These are phyloP conservation scores for Eucidaris tribuloides DNA, from an alignment of 35 echinoderm and acorn worm species.

Conservation along the genomic window DNA sequence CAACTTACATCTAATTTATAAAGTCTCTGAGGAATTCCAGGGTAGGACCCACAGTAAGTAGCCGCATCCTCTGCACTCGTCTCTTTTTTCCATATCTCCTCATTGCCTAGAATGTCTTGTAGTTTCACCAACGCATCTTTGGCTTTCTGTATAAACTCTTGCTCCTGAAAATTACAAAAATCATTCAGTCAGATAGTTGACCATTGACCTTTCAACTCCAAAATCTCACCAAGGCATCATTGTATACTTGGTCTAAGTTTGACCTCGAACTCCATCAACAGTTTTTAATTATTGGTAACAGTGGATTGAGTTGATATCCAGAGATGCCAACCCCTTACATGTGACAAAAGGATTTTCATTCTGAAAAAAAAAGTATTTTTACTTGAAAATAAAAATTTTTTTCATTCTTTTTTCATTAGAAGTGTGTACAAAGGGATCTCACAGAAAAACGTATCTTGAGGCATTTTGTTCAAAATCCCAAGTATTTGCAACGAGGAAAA, in stretches of 20 bases:
- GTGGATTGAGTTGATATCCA: not conserved
- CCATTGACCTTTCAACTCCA: too few relatives aligned
- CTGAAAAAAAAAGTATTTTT: too few relatives aligned
- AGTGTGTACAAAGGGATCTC: too few relatives aligned
- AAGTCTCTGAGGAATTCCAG: conserved; percentile 50
- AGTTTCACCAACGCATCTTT: conserved; percentile 40
- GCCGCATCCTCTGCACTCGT: not conserved
- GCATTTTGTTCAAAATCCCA: too few relatives aligned
- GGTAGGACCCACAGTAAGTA: conserved; percentile 17
- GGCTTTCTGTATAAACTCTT: conserved; percentile 67
- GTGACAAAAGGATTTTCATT: too few relatives aligned
- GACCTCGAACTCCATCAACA: not conserved
- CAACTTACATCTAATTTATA: conserved; percentile 77
- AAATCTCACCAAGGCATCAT: too few relatives aligned
- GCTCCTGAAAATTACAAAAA: conserved; percentile 56
- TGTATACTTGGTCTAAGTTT: not conserved
- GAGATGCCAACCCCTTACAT: not conserved
- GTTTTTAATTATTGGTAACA: not conserved
- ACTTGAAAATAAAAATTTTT: too few relatives aligned
- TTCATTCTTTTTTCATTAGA: too few relatives aligned
- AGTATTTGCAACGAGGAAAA: too few relatives aligned
- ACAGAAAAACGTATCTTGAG: too few relatives aligned
- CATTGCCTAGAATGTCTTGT: conserved; percentile 4
- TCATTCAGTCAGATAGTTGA: not conserved
- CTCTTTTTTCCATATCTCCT: conserved; percentile 50